phyloP scores from a whole-genome alignment of 2,888 invertebrate species.

The Volucella bombylans region DNA sequence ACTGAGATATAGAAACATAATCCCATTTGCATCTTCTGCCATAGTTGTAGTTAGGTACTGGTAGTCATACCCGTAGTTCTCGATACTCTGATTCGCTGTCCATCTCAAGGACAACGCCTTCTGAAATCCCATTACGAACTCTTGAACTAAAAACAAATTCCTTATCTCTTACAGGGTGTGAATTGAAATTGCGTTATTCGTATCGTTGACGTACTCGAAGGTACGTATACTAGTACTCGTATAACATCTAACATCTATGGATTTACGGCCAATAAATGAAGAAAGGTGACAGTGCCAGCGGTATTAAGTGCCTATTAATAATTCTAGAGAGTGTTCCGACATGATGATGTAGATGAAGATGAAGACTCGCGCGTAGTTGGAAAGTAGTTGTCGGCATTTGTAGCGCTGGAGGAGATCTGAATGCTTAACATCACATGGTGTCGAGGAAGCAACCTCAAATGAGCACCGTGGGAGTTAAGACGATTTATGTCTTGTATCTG shows the following conservation, averaged over 20 bases:
- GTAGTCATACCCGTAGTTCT: no score
- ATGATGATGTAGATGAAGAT: constrained; percentile 22
- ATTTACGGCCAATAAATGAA: constrained; percentile 67
- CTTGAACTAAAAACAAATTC: constrained; percentile 54
- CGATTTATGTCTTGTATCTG: constrained; percentile 62
- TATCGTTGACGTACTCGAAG: constrained; percentile 25
- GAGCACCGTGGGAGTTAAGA: constrained; percentile 50
- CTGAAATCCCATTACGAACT: constrained; percentile 28
- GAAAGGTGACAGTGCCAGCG: constrained; percentile 45
- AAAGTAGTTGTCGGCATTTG: constrained; percentile 6
- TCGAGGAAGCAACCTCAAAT: constrained; percentile 32
- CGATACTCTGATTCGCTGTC: no score
- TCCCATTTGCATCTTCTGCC: constrained; percentile 22
- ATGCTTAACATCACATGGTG: constrained; percentile 36
- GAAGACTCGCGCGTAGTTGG: constrained; percentile 20
- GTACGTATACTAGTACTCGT: no score
- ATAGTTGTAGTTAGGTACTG: no score
- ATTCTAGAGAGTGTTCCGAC: constrained; percentile 31
- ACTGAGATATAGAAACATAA: background rate
- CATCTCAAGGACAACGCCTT: background rate
- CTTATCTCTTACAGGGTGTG: constrained; percentile 62
- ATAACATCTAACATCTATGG: background rate
- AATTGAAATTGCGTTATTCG: constrained; percentile 59
- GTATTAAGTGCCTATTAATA: constrained; percentile 70
- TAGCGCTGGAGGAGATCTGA: background rate